phyloP scores from a whole-genome alignment of 2,797 vertebrate species.

The Schizothorax lantsangensis region DNA sequence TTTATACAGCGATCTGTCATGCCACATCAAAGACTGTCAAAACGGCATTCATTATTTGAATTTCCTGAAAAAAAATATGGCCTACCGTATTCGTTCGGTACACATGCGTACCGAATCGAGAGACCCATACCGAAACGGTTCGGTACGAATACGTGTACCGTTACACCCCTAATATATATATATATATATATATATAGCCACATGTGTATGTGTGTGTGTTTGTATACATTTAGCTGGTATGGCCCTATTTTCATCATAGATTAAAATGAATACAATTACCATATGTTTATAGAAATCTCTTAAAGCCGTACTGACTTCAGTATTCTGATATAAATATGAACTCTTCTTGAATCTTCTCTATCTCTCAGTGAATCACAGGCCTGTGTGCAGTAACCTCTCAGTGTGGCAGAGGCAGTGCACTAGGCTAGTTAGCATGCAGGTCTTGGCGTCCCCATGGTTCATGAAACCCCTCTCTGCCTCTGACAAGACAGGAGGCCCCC shows the following conservation, averaged over 20 bases:
- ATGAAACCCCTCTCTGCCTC: conserved; percentile 23
- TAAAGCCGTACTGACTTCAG: not conserved
- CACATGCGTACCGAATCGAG: no score
- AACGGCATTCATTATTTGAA: no score
- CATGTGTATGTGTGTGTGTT: no score
- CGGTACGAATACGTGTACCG: no score
- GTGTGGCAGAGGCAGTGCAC: not conserved
- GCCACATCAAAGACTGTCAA: no score
- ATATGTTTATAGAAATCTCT: not conserved
- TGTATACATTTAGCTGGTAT: not conserved
- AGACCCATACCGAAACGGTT: no score
- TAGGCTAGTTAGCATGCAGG: conserved; percentile 51
- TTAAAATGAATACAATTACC: not conserved
- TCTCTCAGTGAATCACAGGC: not conserved
- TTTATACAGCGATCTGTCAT: no score
- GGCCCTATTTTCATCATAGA: not conserved
- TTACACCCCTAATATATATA: no score
- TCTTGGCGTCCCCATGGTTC: conserved; percentile 22
- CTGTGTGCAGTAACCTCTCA: not conserved
- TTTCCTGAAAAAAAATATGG: no score
- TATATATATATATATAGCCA: no score
- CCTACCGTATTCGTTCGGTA: no score
- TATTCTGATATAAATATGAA: not conserved
- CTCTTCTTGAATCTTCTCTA: not conserved
- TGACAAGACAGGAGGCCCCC: conserved; percentile 43